Evolutionary conservation across 2,797 vertebrate genomes (phyloP).

Genomic region (Florisuga fusca): DNA sequence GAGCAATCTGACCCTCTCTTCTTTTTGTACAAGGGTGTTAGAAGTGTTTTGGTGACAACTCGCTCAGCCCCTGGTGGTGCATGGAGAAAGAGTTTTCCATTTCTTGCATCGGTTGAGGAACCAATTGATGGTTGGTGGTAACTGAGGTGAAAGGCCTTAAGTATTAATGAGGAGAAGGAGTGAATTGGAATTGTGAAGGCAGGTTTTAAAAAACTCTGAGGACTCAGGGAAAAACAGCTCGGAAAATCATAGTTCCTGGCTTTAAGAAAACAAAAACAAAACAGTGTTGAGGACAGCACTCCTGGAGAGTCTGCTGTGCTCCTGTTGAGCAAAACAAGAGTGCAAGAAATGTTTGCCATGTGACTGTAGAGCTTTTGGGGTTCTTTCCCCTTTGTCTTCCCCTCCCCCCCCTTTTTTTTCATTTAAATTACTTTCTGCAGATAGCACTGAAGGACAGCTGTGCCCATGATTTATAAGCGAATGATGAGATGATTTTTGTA

Average conservation of each 20-base stretch:
- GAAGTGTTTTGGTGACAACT: background rate
- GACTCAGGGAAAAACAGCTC: constrained; percentile 52
- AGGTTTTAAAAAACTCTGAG: constrained; percentile 33
- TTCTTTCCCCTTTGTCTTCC: constrained; percentile 46
- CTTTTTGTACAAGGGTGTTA: background rate
- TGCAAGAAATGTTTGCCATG: background rate
- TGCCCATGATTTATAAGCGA: constrained; percentile 36
- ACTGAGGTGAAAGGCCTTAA: constrained; percentile 8
- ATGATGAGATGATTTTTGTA: constrained; percentile 35
- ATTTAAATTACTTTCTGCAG: constrained; percentile 1
- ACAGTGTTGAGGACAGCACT: constrained; percentile 57
- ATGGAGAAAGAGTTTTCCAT: background rate
- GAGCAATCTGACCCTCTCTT: background rate
- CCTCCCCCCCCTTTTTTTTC: background rate
- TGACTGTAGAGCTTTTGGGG: constrained; percentile 54
- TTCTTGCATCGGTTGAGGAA: background rate
- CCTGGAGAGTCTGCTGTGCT: background rate
- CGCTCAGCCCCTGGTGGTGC: background rate
- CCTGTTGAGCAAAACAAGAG: background rate
- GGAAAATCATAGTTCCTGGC: constrained; percentile 15
- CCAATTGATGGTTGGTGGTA: background rate
- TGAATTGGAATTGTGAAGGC: constrained; percentile 50
- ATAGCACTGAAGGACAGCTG: constrained; percentile 51
- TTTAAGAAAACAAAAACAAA: constrained; percentile 15
- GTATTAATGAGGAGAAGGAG: constrained; percentile 8